phyloP scores from a whole-genome alignment of 2,113 vertebrate genomes.

The Varanus salvator region DNA sequence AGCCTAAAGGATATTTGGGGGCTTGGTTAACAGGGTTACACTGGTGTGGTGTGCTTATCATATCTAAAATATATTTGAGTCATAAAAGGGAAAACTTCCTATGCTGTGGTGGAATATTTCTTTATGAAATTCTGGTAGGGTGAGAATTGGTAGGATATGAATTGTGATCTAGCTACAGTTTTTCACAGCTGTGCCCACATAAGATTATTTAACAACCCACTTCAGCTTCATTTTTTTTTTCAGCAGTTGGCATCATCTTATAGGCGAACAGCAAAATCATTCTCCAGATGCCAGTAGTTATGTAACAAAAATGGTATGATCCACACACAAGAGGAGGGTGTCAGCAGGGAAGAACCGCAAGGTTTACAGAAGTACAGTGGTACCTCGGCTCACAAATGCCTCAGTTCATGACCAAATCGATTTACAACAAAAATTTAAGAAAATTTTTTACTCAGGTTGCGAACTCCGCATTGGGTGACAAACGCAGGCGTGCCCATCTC shows the following conservation, averaged over 20 bases:
- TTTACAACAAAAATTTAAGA: too few relatives aligned
- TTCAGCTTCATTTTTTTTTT: neutral
- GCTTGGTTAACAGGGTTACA: conserved; percentile 58
- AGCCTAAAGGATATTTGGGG: conserved; percentile 38
- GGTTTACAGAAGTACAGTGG: too few relatives aligned
- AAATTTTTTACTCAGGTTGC: too few relatives aligned
- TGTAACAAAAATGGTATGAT: neutral
- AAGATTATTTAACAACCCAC: too few relatives aligned
- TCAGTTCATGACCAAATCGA: too few relatives aligned
- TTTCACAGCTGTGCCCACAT: neutral
- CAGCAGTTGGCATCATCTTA: neutral
- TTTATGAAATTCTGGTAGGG: neutral
- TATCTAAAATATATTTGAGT: neutral
- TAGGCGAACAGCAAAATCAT: neutral
- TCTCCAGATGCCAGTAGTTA: neutral
- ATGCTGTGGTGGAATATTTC: neutral
- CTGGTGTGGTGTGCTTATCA: conserved; percentile 36
- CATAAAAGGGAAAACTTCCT: neutral
- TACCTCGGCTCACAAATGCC: too few relatives aligned
- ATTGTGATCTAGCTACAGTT: neutral
- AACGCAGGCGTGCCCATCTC: too few relatives aligned
- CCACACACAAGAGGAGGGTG: neutral
- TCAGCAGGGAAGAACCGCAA: neutral
- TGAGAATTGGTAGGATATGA: neutral
- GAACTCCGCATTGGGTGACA: too few relatives aligned